These are phyloP conservation scores for Streptopelia turtur DNA, from an alignment of 2,797 vertebrate genomes.

Conservation along the genomic window DNA sequence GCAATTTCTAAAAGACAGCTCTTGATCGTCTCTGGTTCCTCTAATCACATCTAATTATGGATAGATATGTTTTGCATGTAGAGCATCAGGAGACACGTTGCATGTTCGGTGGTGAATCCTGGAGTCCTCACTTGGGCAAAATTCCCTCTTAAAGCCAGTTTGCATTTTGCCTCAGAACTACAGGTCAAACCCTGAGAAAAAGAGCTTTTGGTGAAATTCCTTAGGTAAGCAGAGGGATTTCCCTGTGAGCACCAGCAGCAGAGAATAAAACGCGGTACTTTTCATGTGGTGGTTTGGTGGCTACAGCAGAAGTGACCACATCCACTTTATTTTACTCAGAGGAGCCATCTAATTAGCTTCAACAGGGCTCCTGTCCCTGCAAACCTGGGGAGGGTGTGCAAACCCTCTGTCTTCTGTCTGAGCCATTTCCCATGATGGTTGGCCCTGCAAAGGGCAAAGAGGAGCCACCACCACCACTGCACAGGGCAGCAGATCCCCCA, in stretches of 20 bases:
- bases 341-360: neutral
- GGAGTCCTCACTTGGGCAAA: neutral
- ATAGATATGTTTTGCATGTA: neutral
- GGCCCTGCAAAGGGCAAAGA: neutral
- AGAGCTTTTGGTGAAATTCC: neutral
- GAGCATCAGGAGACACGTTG: neutral
- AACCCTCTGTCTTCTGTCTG: neutral
- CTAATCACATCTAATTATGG: neutral
- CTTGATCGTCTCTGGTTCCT: neutral
- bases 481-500: neutral
- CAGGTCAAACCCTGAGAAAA: neutral
- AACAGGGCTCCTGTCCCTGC: neutral
- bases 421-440: accelerated
- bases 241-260: neutral
- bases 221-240: neutral
- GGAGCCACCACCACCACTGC: neutral
- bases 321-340: neutral
- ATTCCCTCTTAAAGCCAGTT: neutral
- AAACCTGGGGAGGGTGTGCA: accelerated
- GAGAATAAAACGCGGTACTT: neutral
- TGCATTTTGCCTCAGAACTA: neutral
- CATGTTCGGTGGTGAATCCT: accelerated
- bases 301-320: neutral
- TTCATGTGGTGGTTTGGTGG: neutral
- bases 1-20: neutral